Conservation (phyloP, 1,140 invertebrate species). For the Calliphora vicina region DNA sequence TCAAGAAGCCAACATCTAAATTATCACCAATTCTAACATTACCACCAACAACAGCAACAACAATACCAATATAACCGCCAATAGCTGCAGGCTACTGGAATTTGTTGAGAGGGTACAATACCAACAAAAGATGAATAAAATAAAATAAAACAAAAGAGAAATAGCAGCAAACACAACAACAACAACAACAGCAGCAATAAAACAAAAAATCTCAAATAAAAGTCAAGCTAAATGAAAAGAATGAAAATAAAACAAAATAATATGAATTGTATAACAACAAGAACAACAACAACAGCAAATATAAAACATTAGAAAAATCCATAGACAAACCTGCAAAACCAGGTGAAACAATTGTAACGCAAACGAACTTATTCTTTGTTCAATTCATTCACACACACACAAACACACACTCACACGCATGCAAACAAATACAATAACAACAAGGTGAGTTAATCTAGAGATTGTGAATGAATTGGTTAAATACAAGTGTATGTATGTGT, state of each 20-base stretch:
- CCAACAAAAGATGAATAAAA: slow-evolving; percentile 26
- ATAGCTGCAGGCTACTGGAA: slow-evolving; percentile 15
- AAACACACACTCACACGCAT: neutral
- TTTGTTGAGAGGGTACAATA: slow-evolving; percentile 32
- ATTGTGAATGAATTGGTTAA: slow-evolving; percentile 1
- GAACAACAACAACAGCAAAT: neutral
- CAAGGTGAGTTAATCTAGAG: neutral
- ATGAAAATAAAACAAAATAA: neutral
- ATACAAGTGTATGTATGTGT: neutral
- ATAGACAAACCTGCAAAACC: neutral
- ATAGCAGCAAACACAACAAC: no score
- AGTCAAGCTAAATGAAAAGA: neutral
- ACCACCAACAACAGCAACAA: slow-evolving; percentile 36
- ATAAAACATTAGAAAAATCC: neutral
- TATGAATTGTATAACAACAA: neutral
- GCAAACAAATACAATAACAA: neutral
- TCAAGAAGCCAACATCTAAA: slow-evolving; percentile 42
- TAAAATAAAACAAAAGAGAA: slow-evolving; percentile 6
- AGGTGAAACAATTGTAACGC: neutral
- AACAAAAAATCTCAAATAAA: slow-evolving; percentile 28
- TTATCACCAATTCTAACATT: slow-evolving; percentile 33
- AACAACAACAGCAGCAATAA: slow-evolving; percentile 27
- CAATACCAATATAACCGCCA: slow-evolving; percentile 27
- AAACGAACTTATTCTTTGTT: neutral
- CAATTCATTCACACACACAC: neutral